Evolutionary conservation across 2,888 invertebrate genomes (phyloP).

Genomic region (Heliconius aoede): DNA sequence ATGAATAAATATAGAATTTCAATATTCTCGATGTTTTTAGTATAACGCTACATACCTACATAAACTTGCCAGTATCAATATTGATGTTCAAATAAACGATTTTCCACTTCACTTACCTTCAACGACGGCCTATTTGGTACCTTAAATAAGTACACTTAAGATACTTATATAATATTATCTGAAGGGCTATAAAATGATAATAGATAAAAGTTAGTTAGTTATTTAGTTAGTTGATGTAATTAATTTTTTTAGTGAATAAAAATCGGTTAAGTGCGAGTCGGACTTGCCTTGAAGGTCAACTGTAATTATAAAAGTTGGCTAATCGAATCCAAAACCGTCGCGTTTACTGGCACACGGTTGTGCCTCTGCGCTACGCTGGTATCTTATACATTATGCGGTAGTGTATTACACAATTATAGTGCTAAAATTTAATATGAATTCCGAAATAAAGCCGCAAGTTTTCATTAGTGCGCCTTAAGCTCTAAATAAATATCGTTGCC

Average conservation of each 20-base stretch:
- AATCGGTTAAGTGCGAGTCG: no score
- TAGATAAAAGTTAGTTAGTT: no score
- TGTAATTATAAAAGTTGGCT: no score
- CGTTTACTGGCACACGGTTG: no score
- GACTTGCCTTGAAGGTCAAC: no score
- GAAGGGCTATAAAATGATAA: neutral
- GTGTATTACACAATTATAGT: neutral
- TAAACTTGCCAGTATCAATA: neutral
- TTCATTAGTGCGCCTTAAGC: constrained; percentile 5
- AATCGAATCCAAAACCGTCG: no score
- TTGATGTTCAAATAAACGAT: constrained; percentile 29
- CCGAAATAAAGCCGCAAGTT: neutral
- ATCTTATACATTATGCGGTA: no score
- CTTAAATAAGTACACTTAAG: neutral
- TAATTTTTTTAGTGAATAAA: no score
- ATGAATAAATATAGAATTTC: no score
- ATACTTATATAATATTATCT: neutral
- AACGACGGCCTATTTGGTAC: constrained; percentile 27
- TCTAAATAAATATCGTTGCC: neutral
- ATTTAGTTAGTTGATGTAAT: no score
- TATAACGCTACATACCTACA: neutral
- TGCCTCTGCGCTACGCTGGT: no score
- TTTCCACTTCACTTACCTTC: constrained; percentile 33
- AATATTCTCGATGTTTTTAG: constrained; percentile 4
- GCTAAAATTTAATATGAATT: neutral